Conservation (phyloP, 2,797 vertebrate species). For the Neostethus bicornis region DNA sequence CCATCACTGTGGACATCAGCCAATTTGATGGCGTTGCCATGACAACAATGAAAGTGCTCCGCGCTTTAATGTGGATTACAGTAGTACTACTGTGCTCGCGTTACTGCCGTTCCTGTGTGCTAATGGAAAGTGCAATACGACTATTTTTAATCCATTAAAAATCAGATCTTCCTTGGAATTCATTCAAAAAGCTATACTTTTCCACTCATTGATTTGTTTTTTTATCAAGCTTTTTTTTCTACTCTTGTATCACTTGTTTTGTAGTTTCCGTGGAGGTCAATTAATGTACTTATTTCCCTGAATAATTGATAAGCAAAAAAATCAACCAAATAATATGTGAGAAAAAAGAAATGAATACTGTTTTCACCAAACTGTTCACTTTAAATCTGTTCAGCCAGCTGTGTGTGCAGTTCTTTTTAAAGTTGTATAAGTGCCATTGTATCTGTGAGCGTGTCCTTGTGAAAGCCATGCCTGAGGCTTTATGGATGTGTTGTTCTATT, state of each 20-base stretch:
- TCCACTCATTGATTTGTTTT: slow-evolving; percentile 18
- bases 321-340: slow-evolving; percentile 61
- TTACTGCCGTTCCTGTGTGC: slow-evolving; percentile 65
- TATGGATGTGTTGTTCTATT: slow-evolving; percentile 73
- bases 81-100: slow-evolving; percentile 16
- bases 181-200: slow-evolving; percentile 55
- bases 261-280: slow-evolving; percentile 47
- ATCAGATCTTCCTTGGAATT: slow-evolving; percentile 64
- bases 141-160: slow-evolving; percentile 39
- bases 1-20: slow-evolving; percentile 32
- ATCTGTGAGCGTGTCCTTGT: slow-evolving; percentile 73
- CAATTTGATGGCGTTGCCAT: slow-evolving; percentile 57
- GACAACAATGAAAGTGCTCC: slow-evolving; percentile 55
- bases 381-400: slow-evolving; percentile 61
- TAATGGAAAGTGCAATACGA: slow-evolving; percentile 73
- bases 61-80: slow-evolving; percentile 35
- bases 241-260: slow-evolving; percentile 15
- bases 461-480: slow-evolving; percentile 81
- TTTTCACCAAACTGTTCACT: slow-evolving; percentile 48
- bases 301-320: slow-evolving; percentile 59
- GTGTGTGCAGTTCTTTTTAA: slow-evolving; percentile 63
- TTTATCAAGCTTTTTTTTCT: slow-evolving; percentile 1
- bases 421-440: slow-evolving; percentile 73
- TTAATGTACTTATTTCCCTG: slow-evolving; percentile 29
- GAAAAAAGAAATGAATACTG: slow-evolving; percentile 48